Evolutionary conservation across 2,113 vertebrate genomes (phyloP), one percentile per base, ranked within the genome.

Genomic region (Podarcis cretensis): DNA sequence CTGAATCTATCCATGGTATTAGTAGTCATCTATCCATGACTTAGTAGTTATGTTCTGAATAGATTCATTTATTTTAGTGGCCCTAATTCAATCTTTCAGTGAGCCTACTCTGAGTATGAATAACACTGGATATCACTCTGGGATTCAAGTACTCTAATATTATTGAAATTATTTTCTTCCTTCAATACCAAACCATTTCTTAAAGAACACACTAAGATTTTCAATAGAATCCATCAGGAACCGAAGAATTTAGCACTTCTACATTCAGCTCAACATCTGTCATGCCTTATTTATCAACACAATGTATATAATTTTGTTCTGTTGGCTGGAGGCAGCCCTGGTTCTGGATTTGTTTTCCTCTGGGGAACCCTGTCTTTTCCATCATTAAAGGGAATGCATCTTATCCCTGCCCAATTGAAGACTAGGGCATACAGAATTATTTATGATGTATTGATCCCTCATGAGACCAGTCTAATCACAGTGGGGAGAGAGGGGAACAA

Each of bases 341-440:
- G 16, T 91, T 88, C 71, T 30, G 89, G 2, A 13, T 23, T 30
- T 85, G 23, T 68, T 66, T 88, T 95, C 92, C 63, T 89, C 87
- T 93, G 87, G 86, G 80, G 87, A 12, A 65, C 30, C 4, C 79
- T 59, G 20, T 68, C 0, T 5, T 90, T 92, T 92, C 91, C 89
- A 78, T 35, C 65, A 79, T 89, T 85, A 93, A 84, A 68, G 48
- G 73, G 90, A 94, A 83, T 57, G 48, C 91, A 80, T 91, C 89
- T 86, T 91, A 10, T 12, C 32, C 71, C 27, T 16, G 32, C 77
- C 20, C 32, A 74, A 20, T 8, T 54, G 81, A 91, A 85, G 92
- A 63, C 13, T 78, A 37, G 1, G 23, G 63, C 59, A 84, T 84
- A 68, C 43, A 87, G 74, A 14, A 92, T 1, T 92, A 43, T 85